These are phyloP conservation scores for Enteromius treurensis DNA, from an alignment of 2,797 vertebrate species.

Conservation along the genomic window DNA sequence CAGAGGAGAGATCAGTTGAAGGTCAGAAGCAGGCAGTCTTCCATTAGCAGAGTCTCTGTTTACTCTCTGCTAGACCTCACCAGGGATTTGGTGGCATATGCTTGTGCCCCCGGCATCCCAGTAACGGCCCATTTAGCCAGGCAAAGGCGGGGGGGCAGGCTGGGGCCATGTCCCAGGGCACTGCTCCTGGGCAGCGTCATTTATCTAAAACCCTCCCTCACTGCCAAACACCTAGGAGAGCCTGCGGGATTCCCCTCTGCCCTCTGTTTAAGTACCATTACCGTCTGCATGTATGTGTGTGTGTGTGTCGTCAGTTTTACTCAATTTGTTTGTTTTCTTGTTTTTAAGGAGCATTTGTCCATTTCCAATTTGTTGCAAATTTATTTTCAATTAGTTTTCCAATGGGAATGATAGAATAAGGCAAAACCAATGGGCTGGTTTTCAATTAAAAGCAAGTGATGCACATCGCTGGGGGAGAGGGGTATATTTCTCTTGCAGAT, in stretches of 20 bases:
- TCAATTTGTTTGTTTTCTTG: neutral
- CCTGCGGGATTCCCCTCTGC: conserved; percentile 64
- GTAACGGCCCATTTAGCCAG: conserved; percentile 86
- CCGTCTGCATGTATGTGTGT: conserved; percentile 30
- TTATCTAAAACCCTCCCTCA: conserved; percentile 70
- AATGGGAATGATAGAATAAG: conserved; percentile 27
- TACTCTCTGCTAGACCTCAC: conserved; percentile 73
- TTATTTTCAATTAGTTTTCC: conserved; percentile 31
- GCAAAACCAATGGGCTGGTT: conserved; percentile 1
- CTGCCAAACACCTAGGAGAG: conserved; percentile 54
- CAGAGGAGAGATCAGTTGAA: conserved; percentile 68
- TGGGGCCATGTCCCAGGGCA: conserved; percentile 79
- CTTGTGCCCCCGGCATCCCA: conserved; percentile 79
- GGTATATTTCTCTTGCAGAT: neutral
- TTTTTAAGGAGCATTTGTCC: conserved; percentile 8
- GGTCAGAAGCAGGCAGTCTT: conserved; percentile 72
- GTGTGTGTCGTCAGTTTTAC: neutral
- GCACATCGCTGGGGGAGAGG: conserved; percentile 14
- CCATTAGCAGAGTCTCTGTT: conserved; percentile 80
- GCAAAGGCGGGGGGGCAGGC: conserved; percentile 74
- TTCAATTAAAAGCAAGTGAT: conserved; percentile 43
- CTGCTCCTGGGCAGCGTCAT: conserved; percentile 75
- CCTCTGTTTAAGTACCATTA: conserved; percentile 58
- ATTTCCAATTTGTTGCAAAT: conserved; percentile 27
- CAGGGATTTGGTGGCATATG: conserved; percentile 82